Evolutionary conservation across 1,140 invertebrate species (phyloP).

Genomic region (Trichonephila inaurata): DNA sequence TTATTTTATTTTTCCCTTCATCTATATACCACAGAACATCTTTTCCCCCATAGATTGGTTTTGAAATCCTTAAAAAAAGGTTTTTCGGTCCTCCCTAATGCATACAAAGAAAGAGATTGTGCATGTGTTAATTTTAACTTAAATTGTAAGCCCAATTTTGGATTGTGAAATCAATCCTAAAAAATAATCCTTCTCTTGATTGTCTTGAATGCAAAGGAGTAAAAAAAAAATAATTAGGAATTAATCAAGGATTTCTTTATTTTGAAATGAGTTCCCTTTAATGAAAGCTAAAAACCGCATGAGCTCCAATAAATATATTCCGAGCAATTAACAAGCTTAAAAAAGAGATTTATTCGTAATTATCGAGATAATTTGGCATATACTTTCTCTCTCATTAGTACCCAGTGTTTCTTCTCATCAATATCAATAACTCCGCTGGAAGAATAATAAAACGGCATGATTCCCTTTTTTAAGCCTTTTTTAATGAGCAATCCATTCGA

Average conservation of each 20-base stretch:
- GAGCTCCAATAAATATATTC: slow-evolving; percentile 2
- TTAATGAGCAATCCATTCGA: slow-evolving; percentile 35
- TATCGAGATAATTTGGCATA: background rate
- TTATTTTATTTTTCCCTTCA: too few species aligned
- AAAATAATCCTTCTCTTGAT: too few species aligned
- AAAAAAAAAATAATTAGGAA: background rate
- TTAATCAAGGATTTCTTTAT: background rate
- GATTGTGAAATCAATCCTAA: too few species aligned
- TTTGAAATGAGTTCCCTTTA: background rate
- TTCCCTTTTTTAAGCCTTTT: background rate
- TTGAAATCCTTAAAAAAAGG: too few species aligned
- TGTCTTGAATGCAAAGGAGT: too few species aligned
- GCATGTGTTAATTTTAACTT: too few species aligned
- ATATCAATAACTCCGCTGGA: background rate
- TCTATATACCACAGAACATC: too few species aligned
- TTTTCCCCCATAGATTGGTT: too few species aligned
- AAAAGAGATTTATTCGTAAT: slow-evolving; percentile 13
- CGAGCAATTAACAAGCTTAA: background rate
- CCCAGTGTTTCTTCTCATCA: background rate
- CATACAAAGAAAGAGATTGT: too few species aligned
- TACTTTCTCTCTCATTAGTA: slow-evolving; percentile 29
- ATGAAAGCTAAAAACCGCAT: background rate
- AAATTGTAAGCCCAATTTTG: too few species aligned
- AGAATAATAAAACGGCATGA: background rate
- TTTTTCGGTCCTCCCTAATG: too few species aligned